These are phyloP conservation scores for Tetanocera ferruginea DNA, from an alignment of 2,888 invertebrate species.

Conservation along the genomic window DNA sequence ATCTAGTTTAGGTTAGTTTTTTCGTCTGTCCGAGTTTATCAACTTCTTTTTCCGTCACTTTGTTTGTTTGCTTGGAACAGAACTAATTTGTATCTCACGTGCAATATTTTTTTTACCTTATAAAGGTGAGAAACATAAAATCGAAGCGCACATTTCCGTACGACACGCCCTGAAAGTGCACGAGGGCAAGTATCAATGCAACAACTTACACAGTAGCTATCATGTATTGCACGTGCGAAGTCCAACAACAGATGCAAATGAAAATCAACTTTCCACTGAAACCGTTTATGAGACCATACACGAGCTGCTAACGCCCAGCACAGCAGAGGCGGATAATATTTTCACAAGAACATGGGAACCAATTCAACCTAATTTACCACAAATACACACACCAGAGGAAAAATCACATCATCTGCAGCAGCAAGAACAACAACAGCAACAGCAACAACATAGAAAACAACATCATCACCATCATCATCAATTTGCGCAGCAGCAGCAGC, in stretches of 20 bases:
- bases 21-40: no score
- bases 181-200: conserved; percentile 69
- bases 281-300: conserved; percentile 62
- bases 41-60: no score
- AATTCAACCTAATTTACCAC: background rate
- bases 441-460: conserved; percentile 47
- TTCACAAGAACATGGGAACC: conserved; percentile 58
- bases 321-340: conserved; percentile 53
- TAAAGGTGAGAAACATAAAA: conserved; percentile 68
- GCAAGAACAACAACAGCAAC: conserved; percentile 48
- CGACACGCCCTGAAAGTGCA: conserved; percentile 67
- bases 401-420: conserved; percentile 44
- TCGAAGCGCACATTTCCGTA: conserved; percentile 67
- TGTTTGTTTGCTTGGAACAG: no score
- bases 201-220: conserved; percentile 60
- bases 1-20: no score
- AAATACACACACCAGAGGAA: conserved; percentile 25
- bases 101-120: conserved; percentile 1
- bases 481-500: conserved; percentile 38
- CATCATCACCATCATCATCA: conserved; percentile 49
- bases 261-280: conserved; percentile 55
- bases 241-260: conserved; percentile 33
- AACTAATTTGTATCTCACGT: background rate
- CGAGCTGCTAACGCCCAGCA: conserved; percentile 61
- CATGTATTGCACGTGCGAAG: conserved; percentile 63